These are phyloP conservation scores for Machimus rusticus DNA, from an alignment of 2,888 invertebrate species.

Conservation along the genomic window DNA sequence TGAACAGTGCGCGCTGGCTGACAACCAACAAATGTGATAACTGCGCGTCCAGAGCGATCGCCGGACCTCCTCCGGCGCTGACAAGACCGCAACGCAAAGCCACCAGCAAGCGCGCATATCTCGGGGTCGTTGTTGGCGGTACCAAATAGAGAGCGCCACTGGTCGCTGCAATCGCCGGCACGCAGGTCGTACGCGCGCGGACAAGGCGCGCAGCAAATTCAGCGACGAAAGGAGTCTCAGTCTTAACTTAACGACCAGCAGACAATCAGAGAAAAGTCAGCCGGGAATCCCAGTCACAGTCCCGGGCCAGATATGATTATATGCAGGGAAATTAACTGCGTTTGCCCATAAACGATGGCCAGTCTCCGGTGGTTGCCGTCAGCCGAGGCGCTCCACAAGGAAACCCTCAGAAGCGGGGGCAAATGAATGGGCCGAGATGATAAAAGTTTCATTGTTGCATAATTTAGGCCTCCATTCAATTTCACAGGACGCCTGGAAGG, in stretches of 20 bases:
- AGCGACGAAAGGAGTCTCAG: neutral
- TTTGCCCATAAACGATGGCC: constrained; percentile 47
- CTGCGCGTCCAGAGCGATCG: constrained; percentile 3
- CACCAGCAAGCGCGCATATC: constrained; percentile 35
- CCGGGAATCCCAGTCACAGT: constrained; percentile 28
- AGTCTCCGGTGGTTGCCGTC: constrained; percentile 10
- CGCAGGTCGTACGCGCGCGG: constrained; percentile 4
- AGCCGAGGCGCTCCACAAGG: neutral
- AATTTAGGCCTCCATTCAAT: constrained; percentile 48
- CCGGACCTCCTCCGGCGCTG: constrained; percentile 21
- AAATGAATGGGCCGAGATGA: constrained; percentile 43
- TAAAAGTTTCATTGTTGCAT: constrained; percentile 48
- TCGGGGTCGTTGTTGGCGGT: constrained; percentile 44
- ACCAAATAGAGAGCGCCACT: constrained; percentile 49
- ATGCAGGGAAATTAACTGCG: constrained; percentile 46
- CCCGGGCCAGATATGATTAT: constrained; percentile 45
- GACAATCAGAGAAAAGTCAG: constrained; percentile 18
- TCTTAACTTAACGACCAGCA: neutral
- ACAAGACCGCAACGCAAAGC: constrained; percentile 11
- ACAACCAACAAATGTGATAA: constrained; percentile 27
- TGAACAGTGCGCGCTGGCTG: neutral
- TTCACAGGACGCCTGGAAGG: constrained; percentile 16
- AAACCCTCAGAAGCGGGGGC: constrained; percentile 19
- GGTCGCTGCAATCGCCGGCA: constrained; percentile 31
- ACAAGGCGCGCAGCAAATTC: neutral